These are phyloP conservation scores for Scomberomorus guttatus DNA, from an alignment of 2,797 vertebrate species.

Conservation along the genomic window DNA sequence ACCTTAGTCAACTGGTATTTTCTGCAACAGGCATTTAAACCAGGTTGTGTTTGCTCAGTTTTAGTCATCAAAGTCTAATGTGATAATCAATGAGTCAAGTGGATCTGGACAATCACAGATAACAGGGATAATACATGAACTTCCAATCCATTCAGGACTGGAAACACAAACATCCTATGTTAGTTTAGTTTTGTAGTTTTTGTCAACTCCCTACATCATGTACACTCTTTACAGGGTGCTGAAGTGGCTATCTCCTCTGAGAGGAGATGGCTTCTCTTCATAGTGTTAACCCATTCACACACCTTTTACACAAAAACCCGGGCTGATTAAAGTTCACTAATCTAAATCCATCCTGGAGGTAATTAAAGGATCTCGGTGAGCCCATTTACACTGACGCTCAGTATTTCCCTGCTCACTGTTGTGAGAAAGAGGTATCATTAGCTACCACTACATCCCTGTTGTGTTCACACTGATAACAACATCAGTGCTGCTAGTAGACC, in stretches of 20 bases:
- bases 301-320: not conserved
- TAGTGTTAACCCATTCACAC: not conserved
- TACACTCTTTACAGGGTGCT: not conserved
- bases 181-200: not conserved
- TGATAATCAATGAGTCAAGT: not conserved
- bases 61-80: constrained; percentile 15
- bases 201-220: not conserved
- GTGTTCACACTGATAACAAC: constrained; percentile 74
- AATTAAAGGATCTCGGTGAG: not conserved
- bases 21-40: not conserved
- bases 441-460: constrained; percentile 35
- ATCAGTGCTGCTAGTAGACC: constrained; percentile 44
- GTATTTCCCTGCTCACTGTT: constrained; percentile 13
- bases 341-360: not conserved
- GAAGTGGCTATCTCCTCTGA: not conserved
- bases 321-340: not conserved
- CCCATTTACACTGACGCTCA: not conserved
- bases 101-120: not conserved
- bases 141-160: not conserved
- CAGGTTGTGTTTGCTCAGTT: not conserved
- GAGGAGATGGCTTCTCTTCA: not conserved
- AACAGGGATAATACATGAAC: not conserved
- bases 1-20: constrained; percentile 8
- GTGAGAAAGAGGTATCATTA: constrained; percentile 42
- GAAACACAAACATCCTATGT: not conserved